A percentile compares a stretch with the other conserved stretches of the same genome.
phyloP scores from a whole-genome alignment of 2,888 invertebrate species.

The Dascillus cervinus region DNA sequence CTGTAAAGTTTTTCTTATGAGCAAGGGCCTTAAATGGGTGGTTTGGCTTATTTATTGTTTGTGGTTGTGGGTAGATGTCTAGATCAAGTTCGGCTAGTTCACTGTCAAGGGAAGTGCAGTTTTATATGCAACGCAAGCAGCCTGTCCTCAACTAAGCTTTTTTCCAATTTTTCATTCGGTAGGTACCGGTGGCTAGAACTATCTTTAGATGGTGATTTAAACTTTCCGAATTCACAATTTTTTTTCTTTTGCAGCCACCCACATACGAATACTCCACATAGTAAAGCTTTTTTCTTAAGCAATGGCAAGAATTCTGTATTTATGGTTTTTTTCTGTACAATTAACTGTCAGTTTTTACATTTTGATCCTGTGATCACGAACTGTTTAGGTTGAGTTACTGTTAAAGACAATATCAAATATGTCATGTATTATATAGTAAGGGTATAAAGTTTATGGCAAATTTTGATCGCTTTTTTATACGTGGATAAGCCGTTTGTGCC shows the following conservation, averaged over 20 bases:
- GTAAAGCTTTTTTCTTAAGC: no score
- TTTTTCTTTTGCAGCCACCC: no score
- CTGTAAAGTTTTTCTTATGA: no score
- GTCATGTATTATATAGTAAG: slow-evolving; percentile 12
- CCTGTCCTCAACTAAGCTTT: slow-evolving; percentile 36
- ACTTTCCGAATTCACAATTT: no score
- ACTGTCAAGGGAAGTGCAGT: slow-evolving; percentile 53
- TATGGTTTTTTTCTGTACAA: no score
- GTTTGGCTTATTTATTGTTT: slow-evolving; percentile 37
- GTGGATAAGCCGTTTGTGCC: no score
- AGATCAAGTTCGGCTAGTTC: slow-evolving; percentile 58
- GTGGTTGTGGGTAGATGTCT: slow-evolving; percentile 53
- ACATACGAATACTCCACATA: no score
- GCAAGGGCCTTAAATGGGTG: background rate
- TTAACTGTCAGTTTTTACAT: slow-evolving; percentile 11
- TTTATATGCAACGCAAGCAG: slow-evolving; percentile 47
- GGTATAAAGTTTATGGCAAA: slow-evolving; percentile 12
- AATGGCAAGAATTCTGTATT: no score
- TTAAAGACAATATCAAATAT: slow-evolving; percentile 10
- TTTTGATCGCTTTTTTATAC: slow-evolving; percentile 2
- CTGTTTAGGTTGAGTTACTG: slow-evolving; percentile 10
- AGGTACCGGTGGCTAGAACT: no score
- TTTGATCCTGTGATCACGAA: slow-evolving; percentile 20
- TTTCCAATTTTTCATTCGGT: no score
- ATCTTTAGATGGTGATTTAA: no score